phyloP scores from a whole-genome alignment of 2,797 vertebrate species.

The Perodicticus potto region DNA sequence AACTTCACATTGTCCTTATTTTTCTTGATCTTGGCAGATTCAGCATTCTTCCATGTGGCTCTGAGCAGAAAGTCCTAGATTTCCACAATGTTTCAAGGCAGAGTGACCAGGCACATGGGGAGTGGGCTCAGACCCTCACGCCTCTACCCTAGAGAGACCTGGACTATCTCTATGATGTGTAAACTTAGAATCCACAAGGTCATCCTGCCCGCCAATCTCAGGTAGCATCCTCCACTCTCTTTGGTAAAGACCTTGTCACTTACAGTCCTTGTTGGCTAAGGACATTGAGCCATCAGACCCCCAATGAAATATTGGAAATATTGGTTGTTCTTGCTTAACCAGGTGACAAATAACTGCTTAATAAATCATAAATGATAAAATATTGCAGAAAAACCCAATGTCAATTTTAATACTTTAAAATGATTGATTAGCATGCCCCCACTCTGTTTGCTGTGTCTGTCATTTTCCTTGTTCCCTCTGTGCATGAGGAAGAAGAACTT shows the following conservation, averaged over 20 bases:
- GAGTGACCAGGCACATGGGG: no score
- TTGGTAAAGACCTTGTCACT: not conserved
- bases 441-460: constrained; percentile 40
- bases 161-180: not conserved
- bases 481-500: constrained; percentile 45
- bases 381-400: constrained; percentile 55
- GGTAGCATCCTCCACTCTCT: not conserved
- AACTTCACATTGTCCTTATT: not conserved
- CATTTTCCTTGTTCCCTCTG: constrained; percentile 27
- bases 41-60: not conserved
- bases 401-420: constrained; percentile 75
- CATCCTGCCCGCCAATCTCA: not conserved
- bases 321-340: constrained; percentile 63
- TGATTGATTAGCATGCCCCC: constrained; percentile 72
- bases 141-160: not conserved
- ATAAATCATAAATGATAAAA: constrained; percentile 76
- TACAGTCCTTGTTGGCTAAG: not conserved
- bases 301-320: constrained; percentile 44
- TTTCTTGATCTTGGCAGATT: not conserved
- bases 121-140: not conserved
- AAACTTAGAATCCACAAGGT: not conserved
- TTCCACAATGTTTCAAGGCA: not conserved
- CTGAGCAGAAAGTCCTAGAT: not conserved
- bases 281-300: not conserved
- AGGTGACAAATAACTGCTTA: constrained; percentile 74